phyloP scores from a whole-genome alignment of 2,888 invertebrate species.

The Sabellastarte sp. region DNA sequence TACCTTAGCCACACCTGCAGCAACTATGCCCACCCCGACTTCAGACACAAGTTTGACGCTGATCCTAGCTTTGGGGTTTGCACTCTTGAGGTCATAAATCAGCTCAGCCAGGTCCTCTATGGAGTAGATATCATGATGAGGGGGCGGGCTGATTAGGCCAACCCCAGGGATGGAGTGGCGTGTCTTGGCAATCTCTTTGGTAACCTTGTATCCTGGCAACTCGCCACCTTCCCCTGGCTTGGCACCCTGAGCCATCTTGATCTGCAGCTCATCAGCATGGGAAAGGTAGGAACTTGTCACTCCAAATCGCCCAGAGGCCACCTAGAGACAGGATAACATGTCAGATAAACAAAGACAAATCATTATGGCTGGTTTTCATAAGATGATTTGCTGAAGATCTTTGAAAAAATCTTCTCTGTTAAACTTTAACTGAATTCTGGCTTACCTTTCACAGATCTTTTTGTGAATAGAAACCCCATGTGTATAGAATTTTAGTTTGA shows the following conservation, averaged over 20 bases:
- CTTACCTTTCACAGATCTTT: too few relatives aligned
- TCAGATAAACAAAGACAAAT: too few relatives aligned
- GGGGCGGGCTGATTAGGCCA: conserved; percentile 96
- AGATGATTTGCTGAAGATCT: too few relatives aligned
- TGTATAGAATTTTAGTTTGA: too few relatives aligned
- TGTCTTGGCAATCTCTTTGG: conserved; percentile 90
- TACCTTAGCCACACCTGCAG: conserved; percentile 97
- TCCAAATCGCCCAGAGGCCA: conserved; percentile 97
- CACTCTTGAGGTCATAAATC: conserved; percentile 96
- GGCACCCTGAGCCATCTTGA: conserved; percentile 99
- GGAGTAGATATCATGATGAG: conserved; percentile 99
- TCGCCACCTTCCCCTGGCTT: conserved; percentile 99
- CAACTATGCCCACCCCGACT: conserved; percentile 97
- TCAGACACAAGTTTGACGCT: conserved; percentile 98
- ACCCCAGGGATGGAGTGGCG: conserved; percentile 96
- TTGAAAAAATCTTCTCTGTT: too few relatives aligned
- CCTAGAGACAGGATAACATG: conserved; percentile 63
- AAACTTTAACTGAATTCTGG: too few relatives aligned
- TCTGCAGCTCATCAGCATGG: conserved; percentile 96
- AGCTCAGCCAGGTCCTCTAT: conserved; percentile 99
- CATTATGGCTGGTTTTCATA: too few relatives aligned
- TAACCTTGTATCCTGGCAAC: conserved; percentile 84
- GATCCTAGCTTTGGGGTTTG: conserved; percentile 91
- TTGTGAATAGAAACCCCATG: too few relatives aligned
- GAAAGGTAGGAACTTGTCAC: conserved; percentile 96